A percentile compares a stretch with the other conserved stretches of the same genome.
phyloP scores from a whole-genome alignment of 2,888 invertebrate species.

The Stratiomys singularior region DNA sequence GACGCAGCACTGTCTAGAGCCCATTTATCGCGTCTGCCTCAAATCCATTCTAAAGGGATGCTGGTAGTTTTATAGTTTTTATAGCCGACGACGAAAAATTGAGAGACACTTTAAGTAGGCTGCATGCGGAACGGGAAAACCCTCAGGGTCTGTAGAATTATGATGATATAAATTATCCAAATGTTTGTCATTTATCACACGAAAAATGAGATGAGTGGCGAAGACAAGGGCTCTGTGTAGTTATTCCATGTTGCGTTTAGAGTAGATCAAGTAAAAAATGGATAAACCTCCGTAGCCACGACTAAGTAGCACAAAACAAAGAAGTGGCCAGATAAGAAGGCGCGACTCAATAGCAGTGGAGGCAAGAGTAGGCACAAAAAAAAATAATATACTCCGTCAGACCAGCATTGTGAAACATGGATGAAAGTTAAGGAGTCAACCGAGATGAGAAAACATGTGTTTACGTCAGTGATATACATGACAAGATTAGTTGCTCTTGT shows the following conservation, averaged over 20 bases:
- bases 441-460: slow-evolving; percentile 51
- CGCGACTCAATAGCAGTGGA: background rate
- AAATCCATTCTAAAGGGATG: slow-evolving; percentile 1
- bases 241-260: slow-evolving; percentile 10
- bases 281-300: slow-evolving; percentile 11
- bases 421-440: slow-evolving; percentile 13
- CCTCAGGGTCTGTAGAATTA: slow-evolving; percentile 46
- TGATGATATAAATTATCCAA: slow-evolving; percentile 52
- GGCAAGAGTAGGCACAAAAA: background rate
- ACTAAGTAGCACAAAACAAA: slow-evolving; percentile 11
- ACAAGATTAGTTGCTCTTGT: slow-evolving; percentile 49
- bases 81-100: slow-evolving; percentile 15
- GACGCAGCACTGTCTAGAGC: too few relatives aligned
- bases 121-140: background rate
- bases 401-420: background rate
- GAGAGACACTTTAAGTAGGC: slow-evolving; percentile 5
- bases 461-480: slow-evolving; percentile 52
- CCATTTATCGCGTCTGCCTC: slow-evolving; percentile 1
- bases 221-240: slow-evolving; percentile 48
- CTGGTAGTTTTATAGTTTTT: slow-evolving; percentile 43
- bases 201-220: slow-evolving; percentile 48
- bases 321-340: background rate
- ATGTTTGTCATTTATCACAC: slow-evolving; percentile 53
- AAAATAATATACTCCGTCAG: background rate
- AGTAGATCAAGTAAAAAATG: slow-evolving; percentile 25